Percentiles rank a stretch among this genome's conserved stretches.
These are phyloP conservation scores for Varanus salvator DNA, from an alignment of 2,113 vertebrate species.

Conservation along the genomic window DNA sequence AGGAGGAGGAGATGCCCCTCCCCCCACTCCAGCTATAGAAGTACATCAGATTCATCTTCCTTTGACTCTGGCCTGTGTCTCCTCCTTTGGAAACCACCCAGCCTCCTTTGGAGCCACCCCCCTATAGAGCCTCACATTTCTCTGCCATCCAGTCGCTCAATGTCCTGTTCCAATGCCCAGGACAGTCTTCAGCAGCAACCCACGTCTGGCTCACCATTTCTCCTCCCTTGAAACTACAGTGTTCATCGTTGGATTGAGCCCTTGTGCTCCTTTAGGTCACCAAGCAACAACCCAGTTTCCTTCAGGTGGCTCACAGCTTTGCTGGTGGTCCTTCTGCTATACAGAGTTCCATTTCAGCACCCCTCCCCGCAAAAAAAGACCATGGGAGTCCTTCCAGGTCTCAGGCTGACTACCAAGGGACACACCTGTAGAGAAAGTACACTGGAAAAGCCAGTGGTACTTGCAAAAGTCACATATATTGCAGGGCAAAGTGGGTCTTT, in stretches of 20 bases:
- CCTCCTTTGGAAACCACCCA: too few relatives aligned
- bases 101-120: too few relatives aligned
- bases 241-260: neutral
- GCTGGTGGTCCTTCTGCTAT: neutral
- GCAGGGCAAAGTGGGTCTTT: slow-evolving; percentile 10
- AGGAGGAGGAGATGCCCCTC: too few relatives aligned
- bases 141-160: too few relatives aligned
- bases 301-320: neutral
- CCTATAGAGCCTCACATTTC: too few relatives aligned
- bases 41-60: neutral
- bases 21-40: neutral
- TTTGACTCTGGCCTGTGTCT: too few relatives aligned
- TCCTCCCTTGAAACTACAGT: neutral
- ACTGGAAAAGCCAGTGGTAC: slow-evolving; percentile 1
- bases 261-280: neutral
- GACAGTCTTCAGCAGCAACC: too few relatives aligned
- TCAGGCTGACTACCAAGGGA: neutral
- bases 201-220: too few relatives aligned
- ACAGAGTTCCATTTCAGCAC: neutral
- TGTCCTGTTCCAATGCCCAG: too few relatives aligned
- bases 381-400: too few relatives aligned
- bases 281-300: neutral
- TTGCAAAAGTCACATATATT: slow-evolving; percentile 40
- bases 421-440: neutral
- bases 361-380: too few relatives aligned